These are phyloP conservation scores for Microcebus tavaratra DNA, from an alignment of 2,113 vertebrate species.

Conservation along the genomic window DNA sequence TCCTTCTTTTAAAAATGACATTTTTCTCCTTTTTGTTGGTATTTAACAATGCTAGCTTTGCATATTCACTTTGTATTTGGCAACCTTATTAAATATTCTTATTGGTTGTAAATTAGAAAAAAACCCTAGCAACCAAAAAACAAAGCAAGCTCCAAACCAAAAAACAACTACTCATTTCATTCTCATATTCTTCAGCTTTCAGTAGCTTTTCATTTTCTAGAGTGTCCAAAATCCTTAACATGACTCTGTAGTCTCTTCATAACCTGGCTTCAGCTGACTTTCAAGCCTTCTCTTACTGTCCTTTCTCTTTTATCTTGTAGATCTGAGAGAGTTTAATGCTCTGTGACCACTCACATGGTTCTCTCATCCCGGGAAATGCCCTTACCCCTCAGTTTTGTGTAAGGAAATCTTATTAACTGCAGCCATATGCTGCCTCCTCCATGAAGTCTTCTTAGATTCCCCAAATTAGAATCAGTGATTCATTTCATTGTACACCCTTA, in stretches of 20 bases:
- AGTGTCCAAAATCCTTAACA: neutral
- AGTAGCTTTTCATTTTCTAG: neutral
- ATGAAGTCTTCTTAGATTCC: neutral
- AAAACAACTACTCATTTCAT: neutral
- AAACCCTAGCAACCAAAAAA: neutral
- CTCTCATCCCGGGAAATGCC: neutral
- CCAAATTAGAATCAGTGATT: neutral
- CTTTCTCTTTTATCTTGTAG: neutral
- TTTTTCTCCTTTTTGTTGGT: slow-evolving; percentile 14
- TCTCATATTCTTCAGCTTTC: neutral
- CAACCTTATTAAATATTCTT: neutral
- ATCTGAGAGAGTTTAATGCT: neutral
- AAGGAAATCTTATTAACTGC: neutral
- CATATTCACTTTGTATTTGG: neutral
- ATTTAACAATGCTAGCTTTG: neutral
- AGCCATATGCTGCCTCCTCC: neutral
- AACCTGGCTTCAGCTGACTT: neutral
- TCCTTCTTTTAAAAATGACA: slow-evolving; percentile 30
- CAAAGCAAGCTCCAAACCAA: neutral
- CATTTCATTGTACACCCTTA: neutral
- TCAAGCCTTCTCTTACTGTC: neutral
- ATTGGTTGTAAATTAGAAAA: neutral
- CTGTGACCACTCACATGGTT: neutral
- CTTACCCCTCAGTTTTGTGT: neutral
- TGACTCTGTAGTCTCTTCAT: neutral